Evolutionary conservation across 2,113 vertebrate species (phyloP).

Genomic region (Labrus mixtus): DNA sequence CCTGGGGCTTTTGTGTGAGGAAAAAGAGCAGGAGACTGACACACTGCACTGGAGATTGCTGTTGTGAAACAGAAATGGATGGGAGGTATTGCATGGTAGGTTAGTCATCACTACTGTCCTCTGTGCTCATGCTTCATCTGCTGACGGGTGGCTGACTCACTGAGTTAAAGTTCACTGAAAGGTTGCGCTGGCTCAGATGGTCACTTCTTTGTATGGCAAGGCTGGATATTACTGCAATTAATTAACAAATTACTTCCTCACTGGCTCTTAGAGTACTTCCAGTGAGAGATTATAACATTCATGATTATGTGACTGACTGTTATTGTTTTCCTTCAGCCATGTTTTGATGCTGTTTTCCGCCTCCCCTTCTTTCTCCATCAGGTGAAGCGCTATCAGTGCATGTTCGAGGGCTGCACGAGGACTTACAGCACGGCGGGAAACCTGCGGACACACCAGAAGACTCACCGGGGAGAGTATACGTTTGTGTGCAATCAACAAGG

Average conservation of each 20-base stretch:
- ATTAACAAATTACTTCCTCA: constrained; percentile 1
- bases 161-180: constrained; percentile 55
- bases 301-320: no score
- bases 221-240: constrained; percentile 25
- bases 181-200: constrained; percentile 42
- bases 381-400: constrained; percentile 99
- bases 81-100: constrained; percentile 45
- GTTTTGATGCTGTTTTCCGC: not conserved
- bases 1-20: constrained; percentile 48
- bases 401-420: constrained; percentile 96
- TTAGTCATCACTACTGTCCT: constrained; percentile 55
- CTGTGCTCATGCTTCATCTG: constrained; percentile 45
- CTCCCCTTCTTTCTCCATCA: constrained; percentile 52
- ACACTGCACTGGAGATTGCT: constrained; percentile 31
- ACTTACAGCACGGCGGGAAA: constrained; percentile 99
- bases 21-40: constrained; percentile 37
- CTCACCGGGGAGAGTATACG: constrained; percentile 96
- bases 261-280: not conserved
- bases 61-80: constrained; percentile 37
- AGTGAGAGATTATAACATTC: not conserved
- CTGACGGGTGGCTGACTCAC: constrained; percentile 65
- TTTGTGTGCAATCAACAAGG: constrained; percentile 98
- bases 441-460: constrained; percentile 98
- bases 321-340: not conserved
- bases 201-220: constrained; percentile 27